Percentiles rank a stretch among this genome's conserved stretches.
Conservation (phyloP, 1,140 invertebrate genomes). For the Bombus balteatus region DNA sequence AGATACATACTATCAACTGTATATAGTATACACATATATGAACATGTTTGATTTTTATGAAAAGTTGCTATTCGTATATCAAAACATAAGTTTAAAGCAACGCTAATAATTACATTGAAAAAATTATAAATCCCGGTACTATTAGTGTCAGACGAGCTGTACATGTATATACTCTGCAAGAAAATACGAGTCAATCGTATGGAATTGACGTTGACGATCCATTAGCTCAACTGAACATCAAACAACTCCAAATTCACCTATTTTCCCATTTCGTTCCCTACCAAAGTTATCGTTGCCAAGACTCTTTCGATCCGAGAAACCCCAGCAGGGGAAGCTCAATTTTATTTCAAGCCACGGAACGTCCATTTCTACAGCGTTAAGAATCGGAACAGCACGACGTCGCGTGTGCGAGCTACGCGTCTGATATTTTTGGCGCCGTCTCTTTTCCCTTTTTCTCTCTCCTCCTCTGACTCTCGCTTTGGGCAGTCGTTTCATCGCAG, state of each 20-base stretch:
- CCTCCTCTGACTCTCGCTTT: not conserved
- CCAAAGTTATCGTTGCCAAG: not conserved
- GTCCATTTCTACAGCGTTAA: not conserved
- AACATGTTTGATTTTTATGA: too few species aligned
- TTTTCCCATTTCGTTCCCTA: not conserved
- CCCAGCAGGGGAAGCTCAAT: conserved; percentile 24
- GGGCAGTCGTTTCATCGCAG: not conserved
- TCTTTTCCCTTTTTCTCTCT: conserved; percentile 25
- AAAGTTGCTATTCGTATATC: too few species aligned
- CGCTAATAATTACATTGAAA: too few species aligned
- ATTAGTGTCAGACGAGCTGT: too few species aligned
- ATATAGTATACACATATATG: too few species aligned
- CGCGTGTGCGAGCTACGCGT: conserved; percentile 28
- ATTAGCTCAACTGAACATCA: not conserved
- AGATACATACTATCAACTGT: too few species aligned
- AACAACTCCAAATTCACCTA: not conserved
- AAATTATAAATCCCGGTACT: too few species aligned
- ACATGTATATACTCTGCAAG: too few species aligned
- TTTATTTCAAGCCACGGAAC: conserved; percentile 62
- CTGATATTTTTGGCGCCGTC: conserved; percentile 63
- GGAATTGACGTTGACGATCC: not conserved
- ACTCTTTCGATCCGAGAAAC: not conserved
- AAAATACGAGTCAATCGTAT: too few species aligned
- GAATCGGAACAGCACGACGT: conserved; percentile 48
- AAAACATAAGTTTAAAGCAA: too few species aligned